A percentile compares a stretch with the other conserved stretches of the same genome.
These are phyloP conservation scores for Lycodopsis pacificus DNA, from an alignment of 2,797 vertebrate species.

Conservation along the genomic window DNA sequence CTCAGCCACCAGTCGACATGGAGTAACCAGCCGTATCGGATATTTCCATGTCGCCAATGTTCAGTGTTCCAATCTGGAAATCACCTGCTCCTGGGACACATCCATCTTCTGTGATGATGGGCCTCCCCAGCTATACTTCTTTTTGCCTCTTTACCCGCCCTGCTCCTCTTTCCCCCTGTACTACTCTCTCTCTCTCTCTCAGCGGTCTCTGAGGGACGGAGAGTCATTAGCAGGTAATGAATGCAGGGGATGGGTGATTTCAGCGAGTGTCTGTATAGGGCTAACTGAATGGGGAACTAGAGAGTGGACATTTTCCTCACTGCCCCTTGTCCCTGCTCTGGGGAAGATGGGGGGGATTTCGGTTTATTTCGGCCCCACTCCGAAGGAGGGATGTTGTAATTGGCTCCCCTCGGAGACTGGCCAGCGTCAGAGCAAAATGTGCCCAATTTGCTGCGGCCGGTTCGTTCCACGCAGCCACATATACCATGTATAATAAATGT, in stretches of 20 bases:
- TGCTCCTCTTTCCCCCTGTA: not conserved
- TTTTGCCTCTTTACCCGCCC: slow-evolving; percentile 22
- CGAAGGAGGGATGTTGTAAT: slow-evolving; percentile 72
- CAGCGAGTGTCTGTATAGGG: slow-evolving; percentile 56
- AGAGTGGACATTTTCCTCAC: slow-evolving; percentile 63
- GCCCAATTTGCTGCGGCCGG: slow-evolving; percentile 61
- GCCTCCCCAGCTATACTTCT: slow-evolving; percentile 43
- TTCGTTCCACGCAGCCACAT: slow-evolving; percentile 61
- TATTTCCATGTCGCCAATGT: slow-evolving; percentile 72
- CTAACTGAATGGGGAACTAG: slow-evolving; percentile 56
- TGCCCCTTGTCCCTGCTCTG: slow-evolving; percentile 33
- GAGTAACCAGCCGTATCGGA: slow-evolving; percentile 69
- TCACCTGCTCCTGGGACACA: slow-evolving; percentile 63
- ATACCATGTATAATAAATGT: slow-evolving; percentile 72
- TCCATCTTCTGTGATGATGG: slow-evolving; percentile 67
- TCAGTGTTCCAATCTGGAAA: slow-evolving; percentile 77
- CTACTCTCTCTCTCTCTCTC: slow-evolving; percentile 9
- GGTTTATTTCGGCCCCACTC: slow-evolving; percentile 64
- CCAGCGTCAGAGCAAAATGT: slow-evolving; percentile 62
- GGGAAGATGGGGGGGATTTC: slow-evolving; percentile 52
- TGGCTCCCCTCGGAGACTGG: slow-evolving; percentile 74
- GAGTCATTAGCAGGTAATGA: slow-evolving; percentile 78
- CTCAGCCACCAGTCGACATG: slow-evolving; percentile 44
- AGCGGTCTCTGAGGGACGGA: slow-evolving; percentile 57
- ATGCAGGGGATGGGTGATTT: slow-evolving; percentile 68